A percentile compares a stretch with the other conserved stretches of the same genome.
Conservation (phyloP, 2,888 invertebrate species). For the Deilephila elpenor region DNA sequence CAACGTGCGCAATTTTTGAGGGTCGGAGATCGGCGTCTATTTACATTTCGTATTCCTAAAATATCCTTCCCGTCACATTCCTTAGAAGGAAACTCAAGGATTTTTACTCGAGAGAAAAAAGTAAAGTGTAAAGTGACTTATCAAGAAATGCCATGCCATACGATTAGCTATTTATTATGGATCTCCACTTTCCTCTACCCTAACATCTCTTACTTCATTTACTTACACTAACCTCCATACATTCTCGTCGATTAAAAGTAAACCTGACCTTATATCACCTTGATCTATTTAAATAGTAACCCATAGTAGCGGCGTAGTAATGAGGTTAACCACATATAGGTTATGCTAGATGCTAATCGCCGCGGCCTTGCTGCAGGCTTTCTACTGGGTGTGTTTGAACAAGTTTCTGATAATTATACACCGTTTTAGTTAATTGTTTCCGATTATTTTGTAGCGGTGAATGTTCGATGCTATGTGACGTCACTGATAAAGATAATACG, state of each 20-base stretch:
- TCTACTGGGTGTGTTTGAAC: slow-evolving; percentile 13
- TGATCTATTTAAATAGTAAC: not conserved
- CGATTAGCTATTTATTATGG: too few relatives aligned
- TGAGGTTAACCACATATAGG: slow-evolving; percentile 31
- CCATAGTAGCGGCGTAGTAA: slow-evolving; percentile 7
- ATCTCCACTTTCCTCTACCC: too few relatives aligned
- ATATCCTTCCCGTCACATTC: too few relatives aligned
- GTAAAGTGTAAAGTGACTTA: not conserved
- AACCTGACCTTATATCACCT: too few relatives aligned
- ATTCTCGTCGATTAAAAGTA: too few relatives aligned
- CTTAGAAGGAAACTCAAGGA: not conserved
- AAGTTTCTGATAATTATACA: slow-evolving; percentile 17
- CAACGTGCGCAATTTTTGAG: too few relatives aligned
- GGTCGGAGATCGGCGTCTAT: too few relatives aligned
- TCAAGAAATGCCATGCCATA: too few relatives aligned
- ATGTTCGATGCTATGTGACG: not conserved
- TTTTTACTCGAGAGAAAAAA: not conserved
- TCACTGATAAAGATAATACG: not conserved
- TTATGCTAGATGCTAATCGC: slow-evolving; percentile 38
- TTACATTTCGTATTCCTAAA: too few relatives aligned
- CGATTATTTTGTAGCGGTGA: not conserved
- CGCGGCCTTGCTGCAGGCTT: slow-evolving; percentile 28
- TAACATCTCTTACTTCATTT: too few relatives aligned
- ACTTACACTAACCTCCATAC: too few relatives aligned
- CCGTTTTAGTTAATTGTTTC: slow-evolving; percentile 19